Evolutionary conservation across 1,140 invertebrate genomes (phyloP).

Genomic region (Pemphigus obesinymphae): DNA sequence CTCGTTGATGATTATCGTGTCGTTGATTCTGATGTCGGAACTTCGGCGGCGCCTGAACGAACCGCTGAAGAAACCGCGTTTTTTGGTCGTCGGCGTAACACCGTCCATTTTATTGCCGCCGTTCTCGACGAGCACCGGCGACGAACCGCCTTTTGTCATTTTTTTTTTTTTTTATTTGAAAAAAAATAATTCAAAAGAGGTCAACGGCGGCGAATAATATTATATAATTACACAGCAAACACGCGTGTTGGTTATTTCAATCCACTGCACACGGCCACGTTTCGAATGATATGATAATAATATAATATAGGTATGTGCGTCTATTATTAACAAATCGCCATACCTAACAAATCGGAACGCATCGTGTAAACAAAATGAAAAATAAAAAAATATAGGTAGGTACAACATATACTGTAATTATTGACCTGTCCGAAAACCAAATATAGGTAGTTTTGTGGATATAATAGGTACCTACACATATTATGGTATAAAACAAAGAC

Average conservation of each 20-base stretch:
- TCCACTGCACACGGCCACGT: neutral
- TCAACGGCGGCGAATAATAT: too few species aligned
- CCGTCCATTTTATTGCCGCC: conserved; percentile 16
- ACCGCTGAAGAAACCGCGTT: conserved; percentile 25
- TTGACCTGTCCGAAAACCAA: neutral
- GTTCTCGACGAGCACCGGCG: conserved; percentile 22
- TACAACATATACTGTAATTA: too few species aligned
- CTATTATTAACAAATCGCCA: neutral
- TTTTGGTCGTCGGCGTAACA: neutral
- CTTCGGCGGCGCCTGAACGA: conserved; percentile 16
- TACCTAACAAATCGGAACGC: neutral
- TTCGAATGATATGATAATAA: neutral
- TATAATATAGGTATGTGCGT: neutral
- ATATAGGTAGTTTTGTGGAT: too few species aligned
- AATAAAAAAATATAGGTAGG: neutral
- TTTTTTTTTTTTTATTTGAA: too few species aligned
- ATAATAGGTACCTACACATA: too few species aligned
- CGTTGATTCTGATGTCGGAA: conserved; percentile 14
- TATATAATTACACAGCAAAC: too few species aligned
- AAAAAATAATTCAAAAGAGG: too few species aligned
- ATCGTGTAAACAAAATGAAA: neutral
- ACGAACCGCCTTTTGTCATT: conserved; percentile 26
- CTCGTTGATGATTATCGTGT: conserved; percentile 33
- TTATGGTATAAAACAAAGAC: neutral
- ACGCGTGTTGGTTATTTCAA: neutral